Percentiles rank a stretch among this genome's conserved stretches.
Conservation (phyloP, 1,140 invertebrate genomes). For the Wiebesia pumilae region DNA sequence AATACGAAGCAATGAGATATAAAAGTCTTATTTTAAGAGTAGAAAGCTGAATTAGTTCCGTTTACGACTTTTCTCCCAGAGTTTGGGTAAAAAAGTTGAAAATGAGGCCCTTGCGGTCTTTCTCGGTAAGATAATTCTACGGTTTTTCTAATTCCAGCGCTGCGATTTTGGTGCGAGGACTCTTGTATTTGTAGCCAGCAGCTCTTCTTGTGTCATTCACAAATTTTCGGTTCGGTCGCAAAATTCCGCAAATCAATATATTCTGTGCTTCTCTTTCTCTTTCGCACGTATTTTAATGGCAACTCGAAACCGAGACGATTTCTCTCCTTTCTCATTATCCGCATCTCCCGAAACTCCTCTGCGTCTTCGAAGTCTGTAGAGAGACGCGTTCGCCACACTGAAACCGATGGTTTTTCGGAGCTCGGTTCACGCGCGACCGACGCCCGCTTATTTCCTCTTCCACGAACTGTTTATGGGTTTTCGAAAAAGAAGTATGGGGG, state of each 20-base stretch:
- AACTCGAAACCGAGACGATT: neutral
- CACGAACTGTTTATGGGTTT: constrained; percentile 53
- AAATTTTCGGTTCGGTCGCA: constrained; percentile 34
- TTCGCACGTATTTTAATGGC: neutral
- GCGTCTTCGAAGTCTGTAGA: constrained; percentile 20
- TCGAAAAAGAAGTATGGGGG: constrained; percentile 46
- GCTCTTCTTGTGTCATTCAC: constrained; percentile 38
- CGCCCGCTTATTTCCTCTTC: constrained; percentile 47
- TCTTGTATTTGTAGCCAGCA: neutral
- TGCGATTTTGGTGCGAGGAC: constrained; percentile 1
- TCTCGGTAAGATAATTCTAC: constrained; percentile 49
- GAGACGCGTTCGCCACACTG: neutral
- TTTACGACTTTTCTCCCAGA: constrained; percentile 36
- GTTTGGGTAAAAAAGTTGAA: constrained; percentile 22
- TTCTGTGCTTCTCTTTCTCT: neutral
- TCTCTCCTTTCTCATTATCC: constrained; percentile 53
- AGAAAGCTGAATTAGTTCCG: constrained; percentile 3
- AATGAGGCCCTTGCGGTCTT: constrained; percentile 36
- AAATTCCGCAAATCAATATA: constrained; percentile 52
- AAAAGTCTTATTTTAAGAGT: constrained; percentile 9
- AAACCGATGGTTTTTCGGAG: constrained; percentile 40
- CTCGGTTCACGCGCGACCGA: constrained; percentile 8
- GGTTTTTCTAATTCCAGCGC: constrained; percentile 48
- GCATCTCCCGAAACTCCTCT: constrained; percentile 30
- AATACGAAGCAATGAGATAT: neutral